Base-by-base conservation (phyloP, 2,113 vertebrate genomes). In the Clarias batrachus region DNA sequence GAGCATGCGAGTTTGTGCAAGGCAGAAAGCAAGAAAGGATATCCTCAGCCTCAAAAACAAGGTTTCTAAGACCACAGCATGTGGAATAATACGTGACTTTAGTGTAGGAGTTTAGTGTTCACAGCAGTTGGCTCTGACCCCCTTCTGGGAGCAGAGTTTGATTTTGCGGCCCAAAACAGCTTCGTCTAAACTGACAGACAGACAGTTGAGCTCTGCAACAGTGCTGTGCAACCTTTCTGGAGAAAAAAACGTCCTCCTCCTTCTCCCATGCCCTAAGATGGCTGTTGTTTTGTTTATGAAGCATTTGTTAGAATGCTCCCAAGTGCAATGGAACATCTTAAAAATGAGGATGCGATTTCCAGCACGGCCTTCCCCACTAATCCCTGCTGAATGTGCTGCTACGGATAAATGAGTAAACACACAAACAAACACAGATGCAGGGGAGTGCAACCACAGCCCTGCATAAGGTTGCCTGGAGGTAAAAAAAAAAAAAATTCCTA, bases 401-500 rank as follows among this genome's bases (percentile, higher is more conserved):
- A 86, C 54, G 66, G 54, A 71, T 70, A 81, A 81, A 73, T 81
- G 78, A 74, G 85, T 81, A 86, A 86, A 86, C 73, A 82, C 68
- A 70, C 81, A 65, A 78, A 76, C 77, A 81, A 81, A 81, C 78
- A 81, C 85, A 86, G 85, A 60, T 81, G 85, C 33, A 3, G 63
- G 63, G n/a, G 74, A 59, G 85, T 2, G 37, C 77, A 66, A 70
- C 59, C 27, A 56, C 27, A 19, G 57, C 56, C 78, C 78, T 73
- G 66, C 25, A 52, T 23, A 59, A 68, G 37, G 78, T 30, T 70
- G 85, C 77, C 13, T 71, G 66, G 25, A 48, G 66, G 62, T 7
- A 0, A 16, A 81, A 37, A 37, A 37, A 37, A 37, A 37, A 37
- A 37, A 37, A 68, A 37, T 62, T 66, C 41, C 81, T 60, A 81